Conservation (phyloP, 2,113 vertebrate species). For the Corythoichthys haematopterus region DNA sequence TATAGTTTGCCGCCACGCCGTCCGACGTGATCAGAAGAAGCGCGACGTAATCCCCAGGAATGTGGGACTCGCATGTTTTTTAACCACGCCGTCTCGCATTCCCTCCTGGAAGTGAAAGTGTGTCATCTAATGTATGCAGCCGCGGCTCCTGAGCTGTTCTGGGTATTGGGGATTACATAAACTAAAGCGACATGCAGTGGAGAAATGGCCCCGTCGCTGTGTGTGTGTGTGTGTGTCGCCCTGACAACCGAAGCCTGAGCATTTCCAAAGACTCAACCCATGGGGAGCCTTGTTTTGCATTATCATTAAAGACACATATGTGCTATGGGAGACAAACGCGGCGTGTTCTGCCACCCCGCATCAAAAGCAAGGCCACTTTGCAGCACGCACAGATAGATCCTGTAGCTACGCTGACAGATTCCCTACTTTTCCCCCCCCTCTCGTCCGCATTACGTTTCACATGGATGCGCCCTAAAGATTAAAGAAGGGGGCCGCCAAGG, state of each 20-base stretch:
- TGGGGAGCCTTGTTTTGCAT: conserved; percentile 57
- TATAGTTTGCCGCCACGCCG: too few species aligned
- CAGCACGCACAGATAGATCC: conserved; percentile 7
- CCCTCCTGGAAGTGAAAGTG: conserved; percentile 61
- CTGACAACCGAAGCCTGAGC: conserved; percentile 54
- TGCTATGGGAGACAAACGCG: conserved; percentile 26
- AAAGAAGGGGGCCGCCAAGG: conserved; percentile 8
- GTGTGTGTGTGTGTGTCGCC: conserved; percentile 35
- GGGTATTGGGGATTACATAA: conserved; percentile 62
- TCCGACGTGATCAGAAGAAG: conserved; percentile 16
- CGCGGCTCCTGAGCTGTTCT: conserved; percentile 56
- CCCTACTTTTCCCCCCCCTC: conserved; percentile 9
- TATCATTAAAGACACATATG: conserved; percentile 61
- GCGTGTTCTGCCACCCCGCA: conserved; percentile 19
- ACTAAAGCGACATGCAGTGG: conserved; percentile 47
- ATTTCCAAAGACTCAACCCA: conserved; percentile 53
- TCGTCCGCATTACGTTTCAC: conserved; percentile 5
- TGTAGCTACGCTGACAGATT: conserved; percentile 5
- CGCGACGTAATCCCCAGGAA: conserved; percentile 35
- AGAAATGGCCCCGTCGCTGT: background rate
- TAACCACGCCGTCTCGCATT: conserved; percentile 41
- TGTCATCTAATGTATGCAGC: conserved; percentile 65
- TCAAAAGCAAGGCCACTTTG: conserved; percentile 15
- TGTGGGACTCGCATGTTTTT: conserved; percentile 59
- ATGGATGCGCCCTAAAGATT: conserved; percentile 19